Percentiles rank a stretch among this genome's conserved stretches.
phyloP scores from a whole-genome alignment of 2,113 vertebrate genomes.

The Pagrus major region DNA sequence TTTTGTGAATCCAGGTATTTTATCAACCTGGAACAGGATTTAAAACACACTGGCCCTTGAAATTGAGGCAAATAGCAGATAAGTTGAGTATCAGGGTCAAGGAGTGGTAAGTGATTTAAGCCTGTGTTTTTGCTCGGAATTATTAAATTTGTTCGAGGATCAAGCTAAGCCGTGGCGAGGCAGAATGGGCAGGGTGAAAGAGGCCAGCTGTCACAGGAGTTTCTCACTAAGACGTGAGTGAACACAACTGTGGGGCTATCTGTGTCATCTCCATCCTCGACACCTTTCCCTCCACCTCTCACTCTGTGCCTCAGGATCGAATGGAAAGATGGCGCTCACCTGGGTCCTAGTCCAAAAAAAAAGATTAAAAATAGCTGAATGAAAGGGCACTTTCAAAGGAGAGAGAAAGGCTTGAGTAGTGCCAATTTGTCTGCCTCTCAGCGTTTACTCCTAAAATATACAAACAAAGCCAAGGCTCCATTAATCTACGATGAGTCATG shows the following conservation, averaged over 20 bases:
- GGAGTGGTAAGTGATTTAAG: slow-evolving; percentile 53
- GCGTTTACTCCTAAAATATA: slow-evolving; percentile 43
- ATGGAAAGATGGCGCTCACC: slow-evolving; percentile 5
- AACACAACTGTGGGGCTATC: slow-evolving; percentile 27
- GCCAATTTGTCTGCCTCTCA: slow-evolving; percentile 17
- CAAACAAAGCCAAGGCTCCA: slow-evolving; percentile 14
- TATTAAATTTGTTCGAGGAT: slow-evolving; percentile 59
- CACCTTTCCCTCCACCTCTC: not conserved
- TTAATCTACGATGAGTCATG: slow-evolving; percentile 53
- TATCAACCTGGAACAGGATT: not conserved
- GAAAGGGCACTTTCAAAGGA: slow-evolving; percentile 15
- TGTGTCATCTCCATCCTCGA: slow-evolving; percentile 35
- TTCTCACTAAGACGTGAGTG: slow-evolving; percentile 10
- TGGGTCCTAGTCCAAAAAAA: not conserved
- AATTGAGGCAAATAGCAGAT: slow-evolving; percentile 29
- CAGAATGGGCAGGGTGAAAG: slow-evolving; percentile 31
- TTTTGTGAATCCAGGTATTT: not conserved
- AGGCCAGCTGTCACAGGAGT: slow-evolving; percentile 56
- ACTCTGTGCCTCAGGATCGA: not conserved
- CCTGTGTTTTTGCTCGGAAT: slow-evolving; percentile 39
- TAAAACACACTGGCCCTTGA: not conserved
- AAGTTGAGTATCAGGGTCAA: slow-evolving; percentile 32
- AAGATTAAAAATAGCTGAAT: not conserved
- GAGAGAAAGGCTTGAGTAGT: not conserved
- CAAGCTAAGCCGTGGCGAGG: slow-evolving; percentile 33